Conservation (phyloP, 2,113 vertebrate genomes). For the Datnioides undecimradiatus region DNA sequence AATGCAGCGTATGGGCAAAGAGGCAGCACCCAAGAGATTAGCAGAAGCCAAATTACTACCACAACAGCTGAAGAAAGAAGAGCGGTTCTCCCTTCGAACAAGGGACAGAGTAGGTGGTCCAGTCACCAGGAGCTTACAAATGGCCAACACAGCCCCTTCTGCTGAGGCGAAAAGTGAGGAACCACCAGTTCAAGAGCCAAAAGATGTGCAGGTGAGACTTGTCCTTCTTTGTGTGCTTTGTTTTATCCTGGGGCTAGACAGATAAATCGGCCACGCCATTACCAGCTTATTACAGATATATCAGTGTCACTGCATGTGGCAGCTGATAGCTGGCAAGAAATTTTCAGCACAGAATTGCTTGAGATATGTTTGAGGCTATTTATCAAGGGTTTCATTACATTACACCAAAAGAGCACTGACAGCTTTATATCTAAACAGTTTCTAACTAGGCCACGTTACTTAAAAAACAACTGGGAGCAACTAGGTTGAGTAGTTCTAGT, state of each 20-base stretch:
- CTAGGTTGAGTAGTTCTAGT: background rate
- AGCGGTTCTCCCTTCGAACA: slow-evolving; percentile 87
- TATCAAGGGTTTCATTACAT: no score
- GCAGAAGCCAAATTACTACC: slow-evolving; percentile 77
- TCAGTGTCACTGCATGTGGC: background rate
- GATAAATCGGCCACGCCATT: background rate
- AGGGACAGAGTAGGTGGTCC: slow-evolving; percentile 92
- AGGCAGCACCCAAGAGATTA: slow-evolving; percentile 82
- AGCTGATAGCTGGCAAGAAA: background rate
- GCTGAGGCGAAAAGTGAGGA: slow-evolving; percentile 87
- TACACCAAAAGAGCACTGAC: background rate
- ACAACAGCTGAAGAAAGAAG: slow-evolving; percentile 86
- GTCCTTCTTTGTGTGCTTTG: background rate
- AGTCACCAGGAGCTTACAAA: slow-evolving; percentile 92
- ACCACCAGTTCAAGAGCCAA: slow-evolving; percentile 85
- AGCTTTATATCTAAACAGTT: background rate
- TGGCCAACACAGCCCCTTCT: slow-evolving; percentile 83
- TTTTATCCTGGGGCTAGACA: background rate
- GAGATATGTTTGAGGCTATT: no score
- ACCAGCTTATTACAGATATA: background rate
- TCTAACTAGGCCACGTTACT: background rate
- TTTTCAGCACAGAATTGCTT: background rate
- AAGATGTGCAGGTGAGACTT: slow-evolving; percentile 83
- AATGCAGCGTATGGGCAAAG: slow-evolving; percentile 88
- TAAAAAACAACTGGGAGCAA: background rate